Conservation (phyloP, 2,113 vertebrate species). For the human (Homo sapiens) region GRCh38 chr11:89066001-89066500, state of each 20-base stretch:
- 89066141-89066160: background rate
- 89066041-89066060: background rate
- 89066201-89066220: conserved; percentile 44
- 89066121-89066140: conserved; percentile 18
- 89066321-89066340: background rate
- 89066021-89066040: background rate
- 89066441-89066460: background rate
- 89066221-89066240: conserved; percentile 41
- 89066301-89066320: background rate
- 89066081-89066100: background rate
- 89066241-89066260: background rate
- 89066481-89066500: conserved; percentile 20
- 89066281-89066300: background rate
- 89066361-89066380: background rate
- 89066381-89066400: conserved; percentile 34
- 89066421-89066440: conserved; percentile 32
- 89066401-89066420: conserved; percentile 48
- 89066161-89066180: background rate
- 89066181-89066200: conserved; percentile 52
- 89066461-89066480: background rate
- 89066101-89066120: background rate
- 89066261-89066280: conserved; percentile 1
- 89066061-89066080: background rate
- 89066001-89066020: conserved; percentile 28
- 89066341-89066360: conserved; percentile 31